phyloP scores from a whole-genome alignment of 2,888 invertebrate species.

The Cryptocheilus praepositus region DNA sequence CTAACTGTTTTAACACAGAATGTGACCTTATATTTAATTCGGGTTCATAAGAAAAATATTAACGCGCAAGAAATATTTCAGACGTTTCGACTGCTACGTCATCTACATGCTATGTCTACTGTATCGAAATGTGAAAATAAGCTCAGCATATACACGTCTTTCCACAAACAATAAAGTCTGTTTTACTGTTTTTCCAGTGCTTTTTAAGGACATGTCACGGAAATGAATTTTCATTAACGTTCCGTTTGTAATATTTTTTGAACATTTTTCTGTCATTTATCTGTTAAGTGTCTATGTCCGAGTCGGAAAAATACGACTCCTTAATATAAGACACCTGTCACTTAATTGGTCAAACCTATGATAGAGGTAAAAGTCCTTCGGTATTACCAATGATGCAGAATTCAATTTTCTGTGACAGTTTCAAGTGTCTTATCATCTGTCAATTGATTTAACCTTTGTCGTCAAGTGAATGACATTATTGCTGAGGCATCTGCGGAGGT shows the following conservation, averaged over 20 bases:
- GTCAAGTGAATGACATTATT: neutral
- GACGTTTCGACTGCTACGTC: too few species aligned
- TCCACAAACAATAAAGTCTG: too few species aligned
- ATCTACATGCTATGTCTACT: too few species aligned
- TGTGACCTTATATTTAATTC: too few species aligned
- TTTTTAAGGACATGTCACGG: too few species aligned
- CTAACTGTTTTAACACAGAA: neutral
- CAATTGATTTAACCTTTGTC: neutral
- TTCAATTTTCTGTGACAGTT: neutral
- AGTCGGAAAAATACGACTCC: too few species aligned
- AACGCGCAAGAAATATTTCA: neutral
- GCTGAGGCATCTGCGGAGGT: constrained; percentile 10
- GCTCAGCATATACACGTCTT: constrained; percentile 31
- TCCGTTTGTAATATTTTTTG: too few species aligned
- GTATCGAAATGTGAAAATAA: constrained; percentile 43
- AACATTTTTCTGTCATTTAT: too few species aligned
- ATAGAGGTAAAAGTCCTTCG: neutral
- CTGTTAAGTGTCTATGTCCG: too few species aligned
- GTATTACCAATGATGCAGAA: neutral
- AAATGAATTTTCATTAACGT: too few species aligned
- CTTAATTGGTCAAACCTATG: neutral
- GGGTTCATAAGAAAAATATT: neutral
- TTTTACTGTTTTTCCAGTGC: too few species aligned
- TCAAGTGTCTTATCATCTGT: neutral
- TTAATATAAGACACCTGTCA: too few species aligned